Evolutionary conservation across 2,888 invertebrate genomes (phyloP).

Genomic region (Apotomis capreana): DNA sequence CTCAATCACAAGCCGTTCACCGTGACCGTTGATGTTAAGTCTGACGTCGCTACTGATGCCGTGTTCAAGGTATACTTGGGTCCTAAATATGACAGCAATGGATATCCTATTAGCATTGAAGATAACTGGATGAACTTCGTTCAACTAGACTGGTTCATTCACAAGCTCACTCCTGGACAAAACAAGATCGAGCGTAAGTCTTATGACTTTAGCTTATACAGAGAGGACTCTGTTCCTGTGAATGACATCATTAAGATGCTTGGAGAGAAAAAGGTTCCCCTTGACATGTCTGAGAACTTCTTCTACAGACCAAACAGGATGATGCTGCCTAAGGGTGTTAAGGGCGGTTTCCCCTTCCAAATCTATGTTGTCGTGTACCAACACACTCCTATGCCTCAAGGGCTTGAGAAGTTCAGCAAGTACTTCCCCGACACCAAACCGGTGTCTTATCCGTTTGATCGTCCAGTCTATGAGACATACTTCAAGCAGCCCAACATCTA

Average conservation of each 20-base stretch:
- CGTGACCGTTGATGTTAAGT: conserved; percentile 70
- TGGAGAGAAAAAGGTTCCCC: conserved; percentile 77
- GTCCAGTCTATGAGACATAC: conserved; percentile 72
- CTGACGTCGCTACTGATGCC: conserved; percentile 70
- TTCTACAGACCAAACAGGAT: conserved; percentile 87
- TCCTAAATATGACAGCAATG: conserved; percentile 83
- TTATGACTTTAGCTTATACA: conserved; percentile 84
- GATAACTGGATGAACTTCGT: conserved; percentile 74
- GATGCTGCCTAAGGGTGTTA: conserved; percentile 88
- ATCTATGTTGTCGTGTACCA: conserved; percentile 85
- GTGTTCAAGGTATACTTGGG: conserved; percentile 84
- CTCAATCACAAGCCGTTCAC: conserved; percentile 82
- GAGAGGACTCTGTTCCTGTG: conserved; percentile 85
- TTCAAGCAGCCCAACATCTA: conserved; percentile 83
- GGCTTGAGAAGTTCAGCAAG: conserved; percentile 56
- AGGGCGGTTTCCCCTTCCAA: conserved; percentile 86
- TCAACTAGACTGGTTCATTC: conserved; percentile 64
- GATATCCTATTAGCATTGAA: conserved; percentile 75
- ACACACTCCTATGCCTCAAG: conserved; percentile 69
- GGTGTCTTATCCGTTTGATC: conserved; percentile 84
- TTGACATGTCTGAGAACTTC: conserved; percentile 79
- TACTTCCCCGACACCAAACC: conserved; percentile 77
- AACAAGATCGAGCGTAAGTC: conserved; percentile 87
- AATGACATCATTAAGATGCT: conserved; percentile 84
- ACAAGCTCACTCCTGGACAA: conserved; percentile 84